These are phyloP conservation scores for Betta splendens DNA, from an alignment of 2,797 vertebrate genomes.

Conservation along the genomic window DNA sequence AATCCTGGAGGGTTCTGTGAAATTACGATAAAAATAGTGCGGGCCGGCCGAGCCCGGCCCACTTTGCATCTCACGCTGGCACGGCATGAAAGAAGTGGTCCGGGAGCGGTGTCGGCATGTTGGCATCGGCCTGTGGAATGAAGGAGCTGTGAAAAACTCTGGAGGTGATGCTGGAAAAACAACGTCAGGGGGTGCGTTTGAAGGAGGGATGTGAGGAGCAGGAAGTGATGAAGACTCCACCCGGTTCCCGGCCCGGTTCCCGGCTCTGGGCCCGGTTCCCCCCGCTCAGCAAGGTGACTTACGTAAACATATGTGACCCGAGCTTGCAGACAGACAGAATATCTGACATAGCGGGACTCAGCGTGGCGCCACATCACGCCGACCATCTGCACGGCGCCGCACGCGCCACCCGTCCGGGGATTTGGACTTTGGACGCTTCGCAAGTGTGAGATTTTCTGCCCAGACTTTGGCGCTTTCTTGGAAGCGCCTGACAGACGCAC, in stretches of 20 bases:
- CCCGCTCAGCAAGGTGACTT: constrained; percentile 59
- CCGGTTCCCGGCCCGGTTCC: no score
- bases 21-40: constrained; percentile 93
- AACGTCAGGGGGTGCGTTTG: constrained; percentile 34
- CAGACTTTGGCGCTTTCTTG: constrained; percentile 41
- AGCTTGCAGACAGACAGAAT: constrained; percentile 52
- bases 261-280: no score
- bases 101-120: constrained; percentile 54
- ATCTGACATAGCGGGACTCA: constrained; percentile 60
- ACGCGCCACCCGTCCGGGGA: constrained; percentile 53
- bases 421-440: constrained; percentile 54
- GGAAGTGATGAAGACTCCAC: background rate
- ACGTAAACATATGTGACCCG: constrained; percentile 50
- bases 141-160: constrained; percentile 70
- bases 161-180: constrained; percentile 65
- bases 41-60: constrained; percentile 50
- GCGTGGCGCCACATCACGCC: constrained; percentile 57
- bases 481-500: constrained; percentile 37
- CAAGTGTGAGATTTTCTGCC: constrained; percentile 54
- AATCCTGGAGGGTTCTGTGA: constrained; percentile 85
- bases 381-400: constrained; percentile 56
- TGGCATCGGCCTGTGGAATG: constrained; percentile 56
- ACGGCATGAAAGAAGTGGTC: constrained; percentile 56
- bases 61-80: constrained; percentile 56
- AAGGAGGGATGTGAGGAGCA: constrained; percentile 2